A percentile compares a stretch with the other conserved stretches of the same genome.
Evolutionary conservation across 2,797 vertebrate genomes (phyloP).

Genomic region (Sebastes ruberrimus): DNA sequence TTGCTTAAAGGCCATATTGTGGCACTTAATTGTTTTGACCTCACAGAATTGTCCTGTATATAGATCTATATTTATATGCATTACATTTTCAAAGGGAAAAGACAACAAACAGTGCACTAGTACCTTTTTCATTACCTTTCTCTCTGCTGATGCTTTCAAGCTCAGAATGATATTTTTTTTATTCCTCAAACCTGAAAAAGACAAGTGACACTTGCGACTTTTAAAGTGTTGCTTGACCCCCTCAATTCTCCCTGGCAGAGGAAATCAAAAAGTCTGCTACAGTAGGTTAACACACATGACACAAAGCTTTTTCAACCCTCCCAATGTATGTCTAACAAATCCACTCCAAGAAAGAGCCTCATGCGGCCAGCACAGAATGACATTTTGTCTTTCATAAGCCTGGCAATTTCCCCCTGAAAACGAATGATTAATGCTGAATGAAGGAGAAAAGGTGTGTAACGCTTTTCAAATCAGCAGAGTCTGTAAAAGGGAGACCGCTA

Average conservation of each 20-base stretch:
- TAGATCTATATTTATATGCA: neutral
- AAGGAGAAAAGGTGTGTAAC: constrained; percentile 70
- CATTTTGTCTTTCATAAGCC: constrained; percentile 66
- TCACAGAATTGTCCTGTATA: neutral
- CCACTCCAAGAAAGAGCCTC: constrained; percentile 46
- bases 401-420: constrained; percentile 58
- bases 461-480: constrained; percentile 76
- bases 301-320: constrained; percentile 58
- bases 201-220: constrained; percentile 1
- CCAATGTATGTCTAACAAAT: constrained; percentile 47
- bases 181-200: neutral
- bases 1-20: neutral
- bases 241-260: neutral
- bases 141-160: neutral
- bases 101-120: neutral
- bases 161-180: neutral
- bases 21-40: neutral
- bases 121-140: neutral
- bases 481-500: constrained; percentile 75
- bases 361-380: constrained; percentile 47
- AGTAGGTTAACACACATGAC: constrained; percentile 32
- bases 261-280: constrained; percentile 20
- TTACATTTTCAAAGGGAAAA: neutral
- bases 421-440: constrained; percentile 74
- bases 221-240: constrained; percentile 26